Evolutionary conservation across 2,888 invertebrate genomes (phyloP), one percentile per base, ranked within the genome.

Genomic region (Polyommatus iphigenia): DNA sequence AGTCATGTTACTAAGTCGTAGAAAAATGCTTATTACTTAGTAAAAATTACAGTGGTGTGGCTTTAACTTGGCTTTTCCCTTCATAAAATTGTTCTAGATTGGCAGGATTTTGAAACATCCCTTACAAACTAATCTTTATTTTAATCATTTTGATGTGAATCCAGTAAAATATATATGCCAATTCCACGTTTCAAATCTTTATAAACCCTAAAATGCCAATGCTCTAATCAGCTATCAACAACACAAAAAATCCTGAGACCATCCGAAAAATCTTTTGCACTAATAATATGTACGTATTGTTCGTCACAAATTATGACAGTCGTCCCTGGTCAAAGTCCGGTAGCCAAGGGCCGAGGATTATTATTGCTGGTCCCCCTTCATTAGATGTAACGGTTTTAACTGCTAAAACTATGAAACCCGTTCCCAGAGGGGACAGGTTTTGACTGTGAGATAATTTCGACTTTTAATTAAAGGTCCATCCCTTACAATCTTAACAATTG

Each of bases 371-470:
- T 88, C 92, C 92, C 93, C 93, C 90, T 90, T 94, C 93, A 94
- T 94, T 93, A 94, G 92, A 89, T 90, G 91, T 93, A 94, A 94
- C 94, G 93, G 94, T 93, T 93, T 91, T 91, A 89, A 90, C 90
- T 90, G 91, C 89, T 94, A 93, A 94, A 93, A 94, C 94, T 92
- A 92, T 91, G 85, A 91, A 94, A 93, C 94, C 88, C 89, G 94
- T 94, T 94, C 87, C 85, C 83, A 80, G 82, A 87, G 88, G 90
- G 93, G 93, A 92, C 92, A 90, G 91, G 91, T 91, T 92, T 86
- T 84, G 85, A 90, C 89, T 91, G 91, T 92, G 91, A 90, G 91
- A 92, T 90, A 86, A 87, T 91, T 90, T 88, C 82, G 82, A 88
- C 83, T 89, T 90, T 87, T 90, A 90, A 91, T 91, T 91, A 91